Percentiles rank a stretch among this genome's conserved stretches.
phyloP scores from a whole-genome alignment of 64 coral and sea anemone genomes.

The Trachythela sp. region DNA sequence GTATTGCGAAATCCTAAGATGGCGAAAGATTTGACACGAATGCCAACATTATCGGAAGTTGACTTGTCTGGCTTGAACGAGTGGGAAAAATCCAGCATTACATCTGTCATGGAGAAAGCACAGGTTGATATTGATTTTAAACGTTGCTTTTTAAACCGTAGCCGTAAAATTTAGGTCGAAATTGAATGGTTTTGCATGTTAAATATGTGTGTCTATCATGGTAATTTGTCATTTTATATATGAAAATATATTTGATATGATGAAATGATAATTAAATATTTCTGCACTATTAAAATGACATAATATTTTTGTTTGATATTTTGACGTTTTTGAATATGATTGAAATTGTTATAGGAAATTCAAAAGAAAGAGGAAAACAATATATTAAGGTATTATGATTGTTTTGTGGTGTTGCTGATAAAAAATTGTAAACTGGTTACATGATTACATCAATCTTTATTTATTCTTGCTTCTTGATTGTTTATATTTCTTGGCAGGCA shows the following conservation, averaged over 20 bases:
- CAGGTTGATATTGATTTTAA: neutral
- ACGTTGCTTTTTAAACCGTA: neutral
- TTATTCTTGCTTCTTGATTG: too few relatives aligned
- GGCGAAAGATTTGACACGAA: neutral
- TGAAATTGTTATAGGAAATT: neutral
- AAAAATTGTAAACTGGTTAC: too few relatives aligned
- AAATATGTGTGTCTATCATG: neutral
- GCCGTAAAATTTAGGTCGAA: neutral
- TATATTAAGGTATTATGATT: neutral
- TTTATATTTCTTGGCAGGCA: too few relatives aligned
- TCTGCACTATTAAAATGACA: too few relatives aligned
- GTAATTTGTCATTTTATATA: too few relatives aligned
- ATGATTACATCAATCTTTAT: too few relatives aligned
- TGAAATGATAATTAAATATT: too few relatives aligned
- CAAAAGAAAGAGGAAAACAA: neutral
- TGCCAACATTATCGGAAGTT: neutral
- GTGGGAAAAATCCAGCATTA: neutral
- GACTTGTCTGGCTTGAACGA: neutral
- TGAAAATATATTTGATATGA: too few relatives aligned
- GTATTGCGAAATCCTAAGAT: neutral
- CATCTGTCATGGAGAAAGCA: neutral
- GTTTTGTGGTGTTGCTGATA: too few relatives aligned
- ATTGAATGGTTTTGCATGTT: neutral
- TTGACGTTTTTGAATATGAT: too few relatives aligned
- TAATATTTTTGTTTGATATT: too few relatives aligned